Base-by-base conservation (phyloP, 1,140 invertebrate species). In the Sitodiplosis mosellana region DNA sequence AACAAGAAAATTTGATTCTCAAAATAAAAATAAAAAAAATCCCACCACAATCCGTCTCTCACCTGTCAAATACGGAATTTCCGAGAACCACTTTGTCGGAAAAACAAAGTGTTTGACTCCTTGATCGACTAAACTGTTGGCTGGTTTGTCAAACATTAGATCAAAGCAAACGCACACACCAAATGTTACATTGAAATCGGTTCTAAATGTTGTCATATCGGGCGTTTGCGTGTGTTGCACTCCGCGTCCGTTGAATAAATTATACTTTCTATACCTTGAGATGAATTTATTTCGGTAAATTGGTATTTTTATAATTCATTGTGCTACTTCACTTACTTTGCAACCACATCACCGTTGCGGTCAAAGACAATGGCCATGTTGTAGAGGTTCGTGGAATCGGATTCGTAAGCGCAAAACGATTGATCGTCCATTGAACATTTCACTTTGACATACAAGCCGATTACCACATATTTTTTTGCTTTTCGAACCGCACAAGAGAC, bases 161-260 rank as follows among this genome's bases (percentile, higher is more conserved):
- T 90, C 87, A 51, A 84, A 85, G 56, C 84, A 85, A 14, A 76
- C 80, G 45, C 86, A 74, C 7, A 77, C 69, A 0, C 84, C 87
- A 58, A 93, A 91, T 14, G 69, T 78, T 0, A 87, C 82, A 4
- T 79, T 78, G 55, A 90, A 91, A 59, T 87, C 83, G 0, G 87
- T 89, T 5, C 66, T 62, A 51, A 91, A 89, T 4, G 62, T 70
- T 0, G 69, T 61, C 0, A 69, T 12, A 53, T 81, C 71, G 3
- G 12, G 12, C 0, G 55, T 53, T 10, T 17, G 33, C 2, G 15
- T 4, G 12, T 19, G 41, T 8, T 44, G 5, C 6, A 42, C 19
- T 17, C 7, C 61, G 58, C 0, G 49, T 57, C 78, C 81, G 21
- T 65, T 60, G 48, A 75, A 84, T 0, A 86, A 59, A 63, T 87